Conservation (phyloP, 2,113 vertebrate genomes). For the Platycercus adscitus region DNA sequence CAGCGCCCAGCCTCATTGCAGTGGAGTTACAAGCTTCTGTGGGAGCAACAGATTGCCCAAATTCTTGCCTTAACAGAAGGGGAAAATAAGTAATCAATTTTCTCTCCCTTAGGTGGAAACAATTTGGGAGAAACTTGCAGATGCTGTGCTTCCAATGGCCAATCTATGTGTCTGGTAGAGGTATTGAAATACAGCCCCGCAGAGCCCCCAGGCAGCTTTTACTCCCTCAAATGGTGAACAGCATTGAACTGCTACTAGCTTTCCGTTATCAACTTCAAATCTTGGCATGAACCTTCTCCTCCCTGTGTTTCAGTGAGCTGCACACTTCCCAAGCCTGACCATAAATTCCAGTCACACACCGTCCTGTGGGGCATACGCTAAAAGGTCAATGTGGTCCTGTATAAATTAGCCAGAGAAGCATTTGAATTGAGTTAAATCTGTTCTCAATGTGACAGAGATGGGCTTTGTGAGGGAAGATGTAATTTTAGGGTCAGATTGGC, state of each 20-base stretch:
- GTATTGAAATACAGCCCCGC: constrained; percentile 35
- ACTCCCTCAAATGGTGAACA: constrained; percentile 16
- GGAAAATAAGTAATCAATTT: not conserved
- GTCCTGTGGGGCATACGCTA: not conserved
- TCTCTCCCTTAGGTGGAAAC: not conserved
- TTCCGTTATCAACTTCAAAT: constrained; percentile 55
- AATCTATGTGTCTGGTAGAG: not conserved
- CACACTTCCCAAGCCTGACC: constrained; percentile 22
- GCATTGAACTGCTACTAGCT: not conserved
- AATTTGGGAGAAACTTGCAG: not conserved
- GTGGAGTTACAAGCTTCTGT: not conserved
- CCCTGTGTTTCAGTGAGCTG: constrained; percentile 20
- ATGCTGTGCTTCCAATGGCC: constrained; percentile 20
- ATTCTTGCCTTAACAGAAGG: not conserved
- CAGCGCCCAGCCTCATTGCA: not conserved
- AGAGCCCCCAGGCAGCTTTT: constrained; percentile 18
- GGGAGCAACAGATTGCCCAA: not conserved
- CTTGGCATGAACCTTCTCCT: not conserved
- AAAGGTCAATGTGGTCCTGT: constrained; percentile 70
- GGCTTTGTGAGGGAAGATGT: not conserved
- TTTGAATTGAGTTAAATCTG: constrained; percentile 27
- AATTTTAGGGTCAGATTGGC: not conserved
- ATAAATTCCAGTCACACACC: constrained; percentile 46
- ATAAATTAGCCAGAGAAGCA: constrained; percentile 59
- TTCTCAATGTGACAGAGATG: constrained; percentile 5